These are phyloP conservation scores for Andrena haemorrhoa DNA, from an alignment of 2,888 invertebrate species.

Conservation along the genomic window DNA sequence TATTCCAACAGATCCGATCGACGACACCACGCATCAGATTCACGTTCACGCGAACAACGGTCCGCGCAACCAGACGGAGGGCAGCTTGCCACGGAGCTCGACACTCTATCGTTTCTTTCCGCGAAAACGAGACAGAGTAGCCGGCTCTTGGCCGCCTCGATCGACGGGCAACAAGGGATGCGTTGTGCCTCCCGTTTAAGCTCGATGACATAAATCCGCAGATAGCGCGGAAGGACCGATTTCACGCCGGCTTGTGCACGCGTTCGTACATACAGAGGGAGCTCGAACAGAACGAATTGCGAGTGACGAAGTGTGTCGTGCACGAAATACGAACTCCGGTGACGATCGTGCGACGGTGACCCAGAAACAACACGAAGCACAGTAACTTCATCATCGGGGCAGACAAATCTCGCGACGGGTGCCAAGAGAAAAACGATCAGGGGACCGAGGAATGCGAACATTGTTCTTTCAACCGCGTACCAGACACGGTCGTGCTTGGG, in stretches of 20 bases:
- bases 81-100: neutral
- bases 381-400: slow-evolving; percentile 47
- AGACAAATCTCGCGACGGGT: slow-evolving; percentile 44
- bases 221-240: neutral
- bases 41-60: neutral
- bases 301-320: slow-evolving; percentile 24
- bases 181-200: neutral
- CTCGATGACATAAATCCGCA: slow-evolving; percentile 12
- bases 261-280: neutral
- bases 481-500: too few species aligned
- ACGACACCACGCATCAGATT: neutral
- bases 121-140: slow-evolving; percentile 44
- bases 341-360: slow-evolving; percentile 41
- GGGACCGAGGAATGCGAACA: slow-evolving; percentile 55
- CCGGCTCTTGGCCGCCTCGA: slow-evolving; percentile 17
- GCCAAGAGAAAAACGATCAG: slow-evolving; percentile 44
- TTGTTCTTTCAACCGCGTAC: slow-evolving; percentile 41
- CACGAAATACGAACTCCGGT: slow-evolving; percentile 24
- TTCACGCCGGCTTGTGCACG: neutral
- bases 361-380: slow-evolving; percentile 46
- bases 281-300: slow-evolving; percentile 1
- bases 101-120: slow-evolving; percentile 47
- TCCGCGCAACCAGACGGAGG: neutral
- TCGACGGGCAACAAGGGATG: neutral
- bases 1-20: neutral